These are phyloP conservation scores for Eurypyga helias DNA, from an alignment of 2,113 vertebrate species.

Conservation along the genomic window DNA sequence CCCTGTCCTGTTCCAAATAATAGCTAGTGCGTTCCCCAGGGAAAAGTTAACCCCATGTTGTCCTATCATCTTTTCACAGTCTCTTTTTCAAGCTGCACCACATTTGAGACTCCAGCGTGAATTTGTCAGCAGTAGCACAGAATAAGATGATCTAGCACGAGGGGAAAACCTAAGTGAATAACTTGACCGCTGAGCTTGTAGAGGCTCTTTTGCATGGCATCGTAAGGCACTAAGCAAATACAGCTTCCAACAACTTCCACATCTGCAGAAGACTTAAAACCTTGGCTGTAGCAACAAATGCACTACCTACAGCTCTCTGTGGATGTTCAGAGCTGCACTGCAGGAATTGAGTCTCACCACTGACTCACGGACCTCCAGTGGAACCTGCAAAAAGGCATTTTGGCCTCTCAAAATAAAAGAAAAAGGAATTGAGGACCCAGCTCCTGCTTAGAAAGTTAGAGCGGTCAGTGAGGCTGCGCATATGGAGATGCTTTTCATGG, in stretches of 20 bases:
- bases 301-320: neutral
- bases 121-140: neutral
- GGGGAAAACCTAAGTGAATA: neutral
- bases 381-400: neutral
- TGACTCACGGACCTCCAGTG: neutral
- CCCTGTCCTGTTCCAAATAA: neutral
- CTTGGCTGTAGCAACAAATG: neutral
- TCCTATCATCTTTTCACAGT: neutral
- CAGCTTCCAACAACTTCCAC: neutral
- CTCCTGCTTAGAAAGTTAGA: neutral
- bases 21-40: fast-evolving
- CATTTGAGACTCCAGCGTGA: neutral
- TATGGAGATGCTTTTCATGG: neutral
- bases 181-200: neutral
- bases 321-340: neutral
- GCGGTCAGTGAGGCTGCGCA: neutral
- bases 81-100: neutral
- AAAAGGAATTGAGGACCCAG: neutral
- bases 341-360: neutral
- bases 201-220: neutral
- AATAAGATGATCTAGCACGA: neutral
- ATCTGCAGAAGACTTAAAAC: neutral
- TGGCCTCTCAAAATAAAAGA: neutral
- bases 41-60: neutral
- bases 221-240: neutral